A percentile compares a stretch with the other conserved stretches of the same genome.
Evolutionary conservation across 2,113 vertebrate genomes (phyloP).

Genomic region (Cephalopholis sonnerati): DNA sequence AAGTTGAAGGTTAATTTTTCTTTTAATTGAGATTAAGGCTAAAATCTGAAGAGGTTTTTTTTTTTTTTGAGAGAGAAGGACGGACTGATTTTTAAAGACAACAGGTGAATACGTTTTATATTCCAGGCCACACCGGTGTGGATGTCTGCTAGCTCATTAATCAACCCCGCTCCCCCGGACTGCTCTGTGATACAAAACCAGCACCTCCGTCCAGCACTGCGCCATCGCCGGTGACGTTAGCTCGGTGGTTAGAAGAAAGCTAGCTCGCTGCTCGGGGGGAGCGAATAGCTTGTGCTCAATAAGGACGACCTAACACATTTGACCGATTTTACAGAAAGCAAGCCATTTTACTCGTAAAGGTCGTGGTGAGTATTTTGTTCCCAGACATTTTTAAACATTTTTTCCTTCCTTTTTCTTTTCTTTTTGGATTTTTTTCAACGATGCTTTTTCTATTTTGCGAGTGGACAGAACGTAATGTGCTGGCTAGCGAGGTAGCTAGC

Average conservation of each 20-base stretch:
- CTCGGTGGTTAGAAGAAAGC: conserved; percentile 64
- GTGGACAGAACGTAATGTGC: conserved; percentile 68
- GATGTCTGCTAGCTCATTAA: rapidly evolving
- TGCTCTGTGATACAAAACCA: not conserved
- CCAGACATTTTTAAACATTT: conserved; percentile 76
- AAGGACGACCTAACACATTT: conserved; percentile 69
- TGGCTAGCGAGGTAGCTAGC: conserved; percentile 70
- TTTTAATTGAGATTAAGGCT: not conserved
- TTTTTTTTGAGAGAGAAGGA: not conserved
- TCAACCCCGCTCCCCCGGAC: not conserved
- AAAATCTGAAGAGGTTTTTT: not conserved
- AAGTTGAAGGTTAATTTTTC: not conserved
- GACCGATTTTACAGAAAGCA: conserved; percentile 77
- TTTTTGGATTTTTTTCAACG: conserved; percentile 73
- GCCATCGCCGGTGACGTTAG: conserved; percentile 57
- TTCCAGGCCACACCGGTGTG: not conserved
- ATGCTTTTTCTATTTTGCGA: conserved; percentile 70
- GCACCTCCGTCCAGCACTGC: conserved; percentile 10
- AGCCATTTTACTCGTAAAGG: conserved; percentile 81
- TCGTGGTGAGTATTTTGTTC: conserved; percentile 86
- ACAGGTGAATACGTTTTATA: not conserved
- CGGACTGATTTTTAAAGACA: conserved; percentile 8
- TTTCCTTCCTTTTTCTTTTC: conserved; percentile 80
- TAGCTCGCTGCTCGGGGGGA: conserved; percentile 59
- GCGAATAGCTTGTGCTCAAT: conserved; percentile 46